Conservation (phyloP, 2,888 invertebrate genomes). For the Melinopterus prodromus region DNA sequence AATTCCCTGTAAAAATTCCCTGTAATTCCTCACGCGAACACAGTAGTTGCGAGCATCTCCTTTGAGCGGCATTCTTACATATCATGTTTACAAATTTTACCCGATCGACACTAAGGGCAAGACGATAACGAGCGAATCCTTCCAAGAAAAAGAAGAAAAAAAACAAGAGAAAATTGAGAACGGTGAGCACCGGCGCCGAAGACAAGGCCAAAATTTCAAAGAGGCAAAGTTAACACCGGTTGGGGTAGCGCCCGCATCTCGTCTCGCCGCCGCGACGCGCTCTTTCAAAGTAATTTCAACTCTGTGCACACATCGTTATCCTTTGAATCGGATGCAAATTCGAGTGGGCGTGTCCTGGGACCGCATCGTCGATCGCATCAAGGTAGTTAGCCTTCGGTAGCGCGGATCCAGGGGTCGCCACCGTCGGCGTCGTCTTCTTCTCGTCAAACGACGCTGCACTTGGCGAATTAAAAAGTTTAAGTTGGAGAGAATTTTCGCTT, state of each 20-base stretch:
- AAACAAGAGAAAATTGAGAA: not conserved
- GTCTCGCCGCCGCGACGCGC: not conserved
- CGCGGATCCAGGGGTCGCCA: not conserved
- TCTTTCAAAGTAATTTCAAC: conserved; percentile 29
- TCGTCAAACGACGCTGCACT: not conserved
- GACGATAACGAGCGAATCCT: not conserved
- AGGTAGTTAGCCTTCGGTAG: not conserved
- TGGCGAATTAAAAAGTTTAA: not conserved
- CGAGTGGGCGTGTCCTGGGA: conserved; percentile 6
- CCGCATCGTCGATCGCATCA: not conserved
- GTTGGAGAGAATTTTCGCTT: not conserved
- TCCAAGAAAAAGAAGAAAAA: not conserved
- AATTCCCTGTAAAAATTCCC: not conserved
- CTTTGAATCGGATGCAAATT: conserved; percentile 32
- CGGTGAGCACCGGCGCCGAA: not conserved
- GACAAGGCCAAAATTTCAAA: not conserved
- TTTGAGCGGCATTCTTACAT: not conserved
- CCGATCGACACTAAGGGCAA: not conserved
- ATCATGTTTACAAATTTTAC: not conserved
- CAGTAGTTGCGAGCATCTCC: not conserved
- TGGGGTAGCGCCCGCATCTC: conserved; percentile 15
- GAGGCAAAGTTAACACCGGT: not conserved
- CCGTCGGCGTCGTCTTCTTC: not conserved
- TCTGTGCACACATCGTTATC: conserved; percentile 34
- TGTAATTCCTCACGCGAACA: too few relatives aligned